Percentiles rank a stretch among this genome's conserved stretches.
These are phyloP conservation scores for Watsonalla binaria DNA, from an alignment of 2,888 invertebrate species.

Conservation along the genomic window DNA sequence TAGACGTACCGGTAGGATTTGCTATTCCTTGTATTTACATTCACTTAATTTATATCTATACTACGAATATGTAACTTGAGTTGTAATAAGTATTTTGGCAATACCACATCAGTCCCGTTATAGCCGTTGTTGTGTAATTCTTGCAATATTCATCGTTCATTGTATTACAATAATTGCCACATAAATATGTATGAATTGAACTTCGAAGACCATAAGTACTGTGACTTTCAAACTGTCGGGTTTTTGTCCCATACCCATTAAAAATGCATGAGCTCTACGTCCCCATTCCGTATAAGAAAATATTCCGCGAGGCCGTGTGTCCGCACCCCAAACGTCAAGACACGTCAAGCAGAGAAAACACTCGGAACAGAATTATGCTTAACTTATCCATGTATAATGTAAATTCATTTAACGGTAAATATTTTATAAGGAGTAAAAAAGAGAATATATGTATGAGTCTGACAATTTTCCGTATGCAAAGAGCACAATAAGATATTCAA, in stretches of 20 bases:
- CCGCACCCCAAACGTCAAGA: conserved; percentile 20
- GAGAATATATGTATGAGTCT: too few species aligned
- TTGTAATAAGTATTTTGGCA: conserved; percentile 1
- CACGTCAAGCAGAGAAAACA: conserved; percentile 20
- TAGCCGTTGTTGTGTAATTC: conserved; percentile 45
- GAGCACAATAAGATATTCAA: too few species aligned
- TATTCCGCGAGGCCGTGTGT: conserved; percentile 37
- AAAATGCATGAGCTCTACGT: conserved; percentile 55
- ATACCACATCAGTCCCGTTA: conserved; percentile 20
- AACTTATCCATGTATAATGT: conserved; percentile 18
- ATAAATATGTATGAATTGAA: conserved; percentile 70
- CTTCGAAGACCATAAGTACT: conserved; percentile 43
- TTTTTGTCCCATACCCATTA: conserved; percentile 63
- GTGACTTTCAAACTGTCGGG: conserved; percentile 56
- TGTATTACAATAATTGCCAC: conserved; percentile 67
- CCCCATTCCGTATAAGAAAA: conserved; percentile 34
- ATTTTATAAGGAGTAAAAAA: background rate
- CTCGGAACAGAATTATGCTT: conserved; percentile 21
- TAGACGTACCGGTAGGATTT: background rate
- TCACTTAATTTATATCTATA: background rate
- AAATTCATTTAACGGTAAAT: background rate
- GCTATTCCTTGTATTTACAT: background rate
- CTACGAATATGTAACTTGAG: background rate
- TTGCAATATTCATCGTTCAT: conserved; percentile 63
- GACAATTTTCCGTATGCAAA: too few species aligned